Percentiles rank a stretch among this genome's conserved stretches.
Evolutionary conservation across 2,113 vertebrate species (phyloP).

Genomic region (Saccopteryx bilineata): DNA sequence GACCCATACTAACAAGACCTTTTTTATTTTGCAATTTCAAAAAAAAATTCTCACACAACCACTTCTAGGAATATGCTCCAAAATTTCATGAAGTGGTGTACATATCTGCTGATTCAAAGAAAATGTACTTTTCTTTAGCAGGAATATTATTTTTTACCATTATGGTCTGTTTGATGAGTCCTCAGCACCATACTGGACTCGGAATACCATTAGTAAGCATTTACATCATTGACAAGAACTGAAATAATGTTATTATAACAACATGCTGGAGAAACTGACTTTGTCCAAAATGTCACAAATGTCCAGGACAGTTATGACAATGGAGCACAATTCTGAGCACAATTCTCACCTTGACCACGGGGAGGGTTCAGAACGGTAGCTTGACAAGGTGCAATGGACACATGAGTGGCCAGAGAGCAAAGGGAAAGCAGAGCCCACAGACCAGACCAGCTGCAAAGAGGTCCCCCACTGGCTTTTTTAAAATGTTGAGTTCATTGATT

Average conservation of each 20-base stretch:
- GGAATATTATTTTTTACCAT: background rate
- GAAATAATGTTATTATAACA: background rate
- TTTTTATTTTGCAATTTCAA: background rate
- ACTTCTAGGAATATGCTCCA: background rate
- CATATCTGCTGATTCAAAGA: slow-evolving; percentile 26
- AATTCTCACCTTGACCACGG: background rate
- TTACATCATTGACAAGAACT: background rate
- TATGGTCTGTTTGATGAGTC: background rate
- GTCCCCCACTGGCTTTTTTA: too few species aligned
- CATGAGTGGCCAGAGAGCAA: background rate
- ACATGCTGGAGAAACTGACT: background rate
- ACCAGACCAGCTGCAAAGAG: background rate
- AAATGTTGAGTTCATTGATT: too few species aligned
- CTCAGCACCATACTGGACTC: background rate
- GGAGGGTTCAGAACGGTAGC: background rate
- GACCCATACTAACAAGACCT: background rate
- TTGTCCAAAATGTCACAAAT: background rate
- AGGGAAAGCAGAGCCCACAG: background rate
- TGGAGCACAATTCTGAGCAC: slow-evolving; percentile 13
- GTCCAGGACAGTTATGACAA: background rate
- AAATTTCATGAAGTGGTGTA: background rate
- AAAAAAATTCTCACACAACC: background rate
- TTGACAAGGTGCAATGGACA: background rate
- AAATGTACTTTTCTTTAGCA: background rate
- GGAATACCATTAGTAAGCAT: background rate